A percentile compares a stretch with the other conserved stretches of the same genome.
phyloP scores from a whole-genome alignment of 2,797 vertebrate species.

The Glyptemys insculpta region DNA sequence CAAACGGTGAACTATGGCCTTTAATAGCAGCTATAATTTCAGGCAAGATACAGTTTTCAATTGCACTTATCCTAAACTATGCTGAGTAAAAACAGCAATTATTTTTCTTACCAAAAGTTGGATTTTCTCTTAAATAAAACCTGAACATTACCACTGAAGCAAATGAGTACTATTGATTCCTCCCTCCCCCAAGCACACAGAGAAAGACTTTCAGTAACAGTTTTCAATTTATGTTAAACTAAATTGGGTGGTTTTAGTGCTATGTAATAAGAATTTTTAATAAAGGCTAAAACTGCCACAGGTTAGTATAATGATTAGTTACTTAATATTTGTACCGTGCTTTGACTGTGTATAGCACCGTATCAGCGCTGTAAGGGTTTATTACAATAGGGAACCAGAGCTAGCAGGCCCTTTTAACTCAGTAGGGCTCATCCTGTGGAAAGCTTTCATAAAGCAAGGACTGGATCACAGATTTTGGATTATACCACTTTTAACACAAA shows the following conservation, averaged over 20 bases:
- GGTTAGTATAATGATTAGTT: background rate
- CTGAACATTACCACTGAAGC: background rate
- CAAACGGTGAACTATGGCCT: background rate
- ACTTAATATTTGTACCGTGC: background rate
- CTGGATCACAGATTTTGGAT: accelerated
- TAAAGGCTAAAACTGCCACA: background rate
- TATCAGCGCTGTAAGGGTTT: background rate
- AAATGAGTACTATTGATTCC: background rate
- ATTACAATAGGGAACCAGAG: background rate
- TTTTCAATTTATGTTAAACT: background rate
- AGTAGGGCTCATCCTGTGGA: background rate
- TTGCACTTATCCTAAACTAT: background rate
- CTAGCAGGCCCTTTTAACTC: background rate
- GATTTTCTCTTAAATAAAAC: background rate
- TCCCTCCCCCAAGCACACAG: background rate
- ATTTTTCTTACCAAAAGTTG: background rate
- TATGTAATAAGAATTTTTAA: background rate
- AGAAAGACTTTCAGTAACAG: background rate
- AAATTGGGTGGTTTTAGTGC: background rate
- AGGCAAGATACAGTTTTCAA: background rate
- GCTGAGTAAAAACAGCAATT: background rate
- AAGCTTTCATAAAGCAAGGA: background rate
- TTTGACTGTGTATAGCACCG: background rate
- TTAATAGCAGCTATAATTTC: background rate
- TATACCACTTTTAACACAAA: background rate